Base-by-base conservation (phyloP, 2,888 invertebrate species). In the Lepidocyrtinus sp. region DNA sequence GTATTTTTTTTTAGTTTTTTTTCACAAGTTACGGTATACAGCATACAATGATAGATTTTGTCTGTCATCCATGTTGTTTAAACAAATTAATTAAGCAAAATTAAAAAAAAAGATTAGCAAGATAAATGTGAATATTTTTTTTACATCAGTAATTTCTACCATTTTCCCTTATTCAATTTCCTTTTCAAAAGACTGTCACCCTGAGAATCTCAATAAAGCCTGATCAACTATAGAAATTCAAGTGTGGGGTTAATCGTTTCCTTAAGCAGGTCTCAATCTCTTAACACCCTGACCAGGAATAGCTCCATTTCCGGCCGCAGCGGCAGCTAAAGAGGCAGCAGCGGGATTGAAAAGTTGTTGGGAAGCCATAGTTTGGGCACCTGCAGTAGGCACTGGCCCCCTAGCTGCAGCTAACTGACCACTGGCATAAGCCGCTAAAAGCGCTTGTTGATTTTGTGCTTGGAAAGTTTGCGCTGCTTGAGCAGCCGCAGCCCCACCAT, bases 271-370 rank as follows among this genome's bases (percentile, higher is more conserved):
- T 79, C 86, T 81, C 85, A 86, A 84, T 76, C 86, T 73, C 72
- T 86, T 86, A 17, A 86, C 84, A 24, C 85, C 86, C 27, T 74
- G 74, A 62, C 82, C 77, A 68, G 82, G 84, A 19, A 85, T 75
- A 62, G 71, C 72, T 61, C 83, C 83, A 73, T 83, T 83, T 46
- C 84, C 83, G 71, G 85, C 85, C 70, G 88, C 88, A 72, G 87
- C 86, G 26, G 87, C 86, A 36, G 88, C 87, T 25, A 87, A 87
- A 12, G 87, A 85, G 75, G 85, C 86, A 64, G 83, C 85, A 74
- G 87, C 85, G 22, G 86, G 85, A 74, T 86, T 87, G 75, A 80
- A 85, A 69, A 86, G 83, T 81, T 87, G 86, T 74, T 85, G 84
- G 67, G 85, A 79, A 65, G 77, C 79, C 83, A 85, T 83, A 9